These are phyloP conservation scores for Octodon degus DNA, from an alignment of 2,113 vertebrate genomes.

Conservation along the genomic window DNA sequence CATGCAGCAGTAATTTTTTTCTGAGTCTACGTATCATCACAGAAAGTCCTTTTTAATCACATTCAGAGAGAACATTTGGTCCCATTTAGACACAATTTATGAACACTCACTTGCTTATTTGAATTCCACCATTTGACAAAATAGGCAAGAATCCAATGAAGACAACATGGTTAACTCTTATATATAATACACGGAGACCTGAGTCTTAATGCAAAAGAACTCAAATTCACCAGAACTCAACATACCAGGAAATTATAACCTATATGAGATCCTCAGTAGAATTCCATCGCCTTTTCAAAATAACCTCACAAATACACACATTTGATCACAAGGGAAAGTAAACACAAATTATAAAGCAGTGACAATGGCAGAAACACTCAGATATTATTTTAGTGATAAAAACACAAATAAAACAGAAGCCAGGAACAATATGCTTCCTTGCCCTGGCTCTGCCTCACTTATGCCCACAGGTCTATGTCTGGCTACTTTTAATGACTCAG, in stretches of 20 bases:
- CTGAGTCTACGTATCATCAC: slow-evolving; percentile 78
- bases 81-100: slow-evolving; percentile 68
- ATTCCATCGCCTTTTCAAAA: slow-evolving; percentile 33
- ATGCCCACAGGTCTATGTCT: background rate
- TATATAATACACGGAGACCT: slow-evolving; percentile 2
- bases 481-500: background rate
- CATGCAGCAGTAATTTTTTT: slow-evolving; percentile 78
- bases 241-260: slow-evolving; percentile 24
- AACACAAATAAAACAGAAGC: background rate
- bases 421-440: background rate
- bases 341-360: slow-evolving; percentile 9
- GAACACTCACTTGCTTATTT: slow-evolving; percentile 73
- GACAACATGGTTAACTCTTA: slow-evolving; percentile 59
- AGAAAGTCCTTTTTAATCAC: slow-evolving; percentile 80
- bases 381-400: background rate
- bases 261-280: slow-evolving; percentile 41
- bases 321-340: slow-evolving; percentile 6
- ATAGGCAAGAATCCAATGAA: slow-evolving; percentile 71
- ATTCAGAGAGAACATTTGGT: slow-evolving; percentile 71
- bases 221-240: slow-evolving; percentile 52
- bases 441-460: background rate
- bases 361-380: slow-evolving; percentile 8
- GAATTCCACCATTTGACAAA: slow-evolving; percentile 76
- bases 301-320: background rate
- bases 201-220: slow-evolving; percentile 65